Evolutionary conservation across 30 jellyfish, hydroid and myxozoan species (phyloP), one percentile per base, ranked within the genome.

Genomic region (Turritopsis dohrnii): DNA sequence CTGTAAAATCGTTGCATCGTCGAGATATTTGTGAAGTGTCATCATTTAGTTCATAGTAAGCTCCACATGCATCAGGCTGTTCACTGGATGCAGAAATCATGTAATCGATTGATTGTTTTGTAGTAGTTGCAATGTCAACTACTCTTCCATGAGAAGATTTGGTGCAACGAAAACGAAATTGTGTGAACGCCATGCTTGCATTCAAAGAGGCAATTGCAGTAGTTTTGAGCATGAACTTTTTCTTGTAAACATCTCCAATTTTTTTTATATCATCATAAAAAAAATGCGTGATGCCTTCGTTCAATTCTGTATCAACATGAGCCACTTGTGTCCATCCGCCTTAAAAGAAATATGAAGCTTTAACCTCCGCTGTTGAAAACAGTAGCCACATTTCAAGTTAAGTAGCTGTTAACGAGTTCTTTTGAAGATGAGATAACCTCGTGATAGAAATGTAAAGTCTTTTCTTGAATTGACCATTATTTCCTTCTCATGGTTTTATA

Each of bases 301-400:
- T 9, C 8, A 69, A 69, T 69, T 23, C 28, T n/a, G 28, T 69
- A 27, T 69, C 77, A n/a, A 69, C 28, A 19, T 69, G 22, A 7
- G 77, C 30, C 30, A 69, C 8, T 69, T 69, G 77, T 7, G 77
- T 69, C 77, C 77, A 69, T 23, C 77, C 77, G 30, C 77, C 77
- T 69, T 7, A 8, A 69, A 69, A 69, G 22, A 7, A 19, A 19
- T 3, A 41, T 3, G 60, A 41, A 41, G 60, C 60, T 3, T 41
- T 41, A 41, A 41, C 60, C 60, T 41, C 13, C 60, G 13, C 13
- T 41, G 13, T 41, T 41, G 60, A n/a, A n/a, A n/a, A n/a, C n/a
- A n/a, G n/a, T n/a, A n/a, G n/a, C n/a, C n/a, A n/a, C n/a, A n/a
- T n/a, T n/a, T n/a, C n/a, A n/a, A n/a, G n/a, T n/a, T n/a, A n/a